Base-by-base conservation (phyloP, 2,888 invertebrate species). In the Dolomedes plantarius region DNA sequence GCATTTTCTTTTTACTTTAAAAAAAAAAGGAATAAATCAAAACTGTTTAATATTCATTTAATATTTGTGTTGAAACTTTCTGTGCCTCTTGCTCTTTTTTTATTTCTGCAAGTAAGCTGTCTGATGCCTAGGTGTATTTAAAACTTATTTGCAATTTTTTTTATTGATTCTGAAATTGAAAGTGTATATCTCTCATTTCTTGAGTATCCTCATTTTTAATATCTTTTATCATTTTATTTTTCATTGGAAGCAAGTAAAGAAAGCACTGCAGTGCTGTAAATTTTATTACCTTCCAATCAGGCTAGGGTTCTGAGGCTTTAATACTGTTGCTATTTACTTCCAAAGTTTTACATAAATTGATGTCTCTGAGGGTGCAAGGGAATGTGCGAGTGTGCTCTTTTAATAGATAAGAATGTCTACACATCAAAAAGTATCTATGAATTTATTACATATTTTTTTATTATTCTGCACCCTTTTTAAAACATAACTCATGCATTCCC, bases 401-500 rank as follows among this genome's bases (percentile, higher is more conserved):
- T 65, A n/a, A 41, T 31, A 23, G 50, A 65, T 23, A 11, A 31
- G 13, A 27, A 5, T 2, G 29, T 62, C 27, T 39, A 65, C 11
- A 39, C 39, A 67, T 65, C 29, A 29, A 65, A 31, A 46, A 31
- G 16, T 68, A 76, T 50, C 32, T 50, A 19, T 72, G n/a, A 46
- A 28, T 29, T 32, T 23, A 36, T 74, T 6, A 39, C 23, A 31
- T 64, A 64, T 68, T 73, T 23, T 67, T 74, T 81, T 75, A 56
- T 75, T 46, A 28, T 77, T 77, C 32, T 85, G 56, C 39, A 67
- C 56, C 36, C 64, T 68, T 74, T 5, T 72, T 46, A 56, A 67
- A 80, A 72, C 62, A 50, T 71, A 77, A 67, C 67, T 73, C 72
- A 50, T 85, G 83, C 83, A 85, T 85, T 85, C 83, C 83, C 73